Evolutionary conservation across 2,888 invertebrate genomes (phyloP), one percentile per base, ranked within the genome.

Genomic region (Nomada ferruginata): DNA sequence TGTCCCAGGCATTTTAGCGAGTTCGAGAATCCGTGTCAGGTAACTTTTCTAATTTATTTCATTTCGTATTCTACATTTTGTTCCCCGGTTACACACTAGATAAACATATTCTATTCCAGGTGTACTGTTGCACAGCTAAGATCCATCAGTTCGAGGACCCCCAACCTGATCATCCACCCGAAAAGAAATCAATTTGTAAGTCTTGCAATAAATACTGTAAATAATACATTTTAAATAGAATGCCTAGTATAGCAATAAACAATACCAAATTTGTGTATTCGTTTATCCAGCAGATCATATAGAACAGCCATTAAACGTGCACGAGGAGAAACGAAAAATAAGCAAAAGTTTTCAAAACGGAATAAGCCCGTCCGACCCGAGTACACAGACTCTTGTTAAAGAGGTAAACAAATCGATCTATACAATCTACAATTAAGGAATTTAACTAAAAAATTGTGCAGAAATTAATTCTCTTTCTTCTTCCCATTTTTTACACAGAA

Each of bases 61-160:
- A 18, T 15, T 42, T 20, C 7, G 13, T 42, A 15, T 23, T 0
- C 29, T 55, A 7, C 5, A 5, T 15, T 36, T 44, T n/a, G 23
- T 47, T 53, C 13, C 18, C 23, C 11, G 0, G 36, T 23, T n/a
- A 20, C 44, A 63, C 42, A 15, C 60, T 2, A 23, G 52, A 15
- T 26, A 2, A 1, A 60, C 36, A 57, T 4, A 36, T 23, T 26
- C 11, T 29, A 15, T 63, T 74, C 7, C 44, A 93, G 93, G 70
- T 92, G 18, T 92, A 91, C 71, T 93, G 93, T 76, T 93, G 93
- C 66, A 85, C 91, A 4, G 84, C 91, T 42, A 93, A 93, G 47
- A 91, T 92, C 82, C 92, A 91, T 80, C 92, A 91, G n/a, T 83
- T 93, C 20, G 93, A 93, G 80, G 92, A 93, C 50, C 89, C 91